Conservation (phyloP, 2,888 invertebrate species). For the Chloroclystis v-ata region DNA sequence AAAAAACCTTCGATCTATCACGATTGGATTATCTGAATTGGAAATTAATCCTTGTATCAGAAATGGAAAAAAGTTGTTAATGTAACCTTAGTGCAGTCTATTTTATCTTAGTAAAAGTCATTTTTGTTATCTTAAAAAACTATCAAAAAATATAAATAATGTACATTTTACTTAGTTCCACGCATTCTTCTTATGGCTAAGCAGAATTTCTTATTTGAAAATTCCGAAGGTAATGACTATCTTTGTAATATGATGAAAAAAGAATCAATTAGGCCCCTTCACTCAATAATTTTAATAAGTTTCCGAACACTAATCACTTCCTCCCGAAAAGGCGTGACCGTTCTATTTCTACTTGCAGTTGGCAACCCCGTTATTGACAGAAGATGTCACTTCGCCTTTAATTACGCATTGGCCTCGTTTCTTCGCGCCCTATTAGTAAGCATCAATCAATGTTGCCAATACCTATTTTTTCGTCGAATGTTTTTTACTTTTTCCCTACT, state of each 20-base stretch:
- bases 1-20: conserved; percentile 38
- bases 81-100: too few relatives aligned
- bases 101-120: too few relatives aligned
- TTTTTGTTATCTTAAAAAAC: too few relatives aligned
- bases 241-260: conserved; percentile 38
- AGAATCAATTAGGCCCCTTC: conserved; percentile 72
- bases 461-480: conserved; percentile 73
- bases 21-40: conserved; percentile 38
- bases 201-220: too few relatives aligned
- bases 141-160: too few relatives aligned
- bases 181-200: too few relatives aligned
- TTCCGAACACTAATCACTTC: conserved; percentile 73
- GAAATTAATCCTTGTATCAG: conserved; percentile 21
- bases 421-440: conserved; percentile 78
- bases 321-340: conserved; percentile 70
- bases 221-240: too few relatives aligned
- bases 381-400: conserved; percentile 76
- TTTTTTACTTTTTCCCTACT: conserved; percentile 54
- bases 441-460: conserved; percentile 79
- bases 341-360: conserved; percentile 67
- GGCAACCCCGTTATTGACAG: conserved; percentile 68
- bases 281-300: conserved; percentile 77
- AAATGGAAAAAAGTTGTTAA: too few relatives aligned
- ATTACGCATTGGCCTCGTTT: conserved; percentile 73
- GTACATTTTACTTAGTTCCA: too few relatives aligned